Conservation (phyloP, 2,113 vertebrate species). For the Todiramphus saurophagus region DNA sequence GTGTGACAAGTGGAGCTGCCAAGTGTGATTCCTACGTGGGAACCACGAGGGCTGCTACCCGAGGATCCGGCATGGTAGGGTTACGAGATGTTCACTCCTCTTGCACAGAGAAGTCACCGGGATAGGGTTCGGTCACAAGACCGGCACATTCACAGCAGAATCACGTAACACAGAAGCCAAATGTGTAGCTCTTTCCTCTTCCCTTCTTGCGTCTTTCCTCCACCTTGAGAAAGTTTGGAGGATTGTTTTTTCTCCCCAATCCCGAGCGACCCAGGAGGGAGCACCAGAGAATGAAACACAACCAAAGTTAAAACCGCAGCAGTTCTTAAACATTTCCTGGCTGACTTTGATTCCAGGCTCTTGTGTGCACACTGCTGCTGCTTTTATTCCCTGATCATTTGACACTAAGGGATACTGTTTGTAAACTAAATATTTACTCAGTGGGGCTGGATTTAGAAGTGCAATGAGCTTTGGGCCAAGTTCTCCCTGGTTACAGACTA, state of each 20-base stretch:
- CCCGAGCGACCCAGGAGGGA: neutral
- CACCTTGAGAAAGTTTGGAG: neutral
- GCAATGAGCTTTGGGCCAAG: accelerated
- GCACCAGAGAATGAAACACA: neutral
- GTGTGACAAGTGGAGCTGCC: neutral
- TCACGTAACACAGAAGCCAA: neutral
- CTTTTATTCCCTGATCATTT: neutral
- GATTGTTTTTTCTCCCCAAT: neutral
- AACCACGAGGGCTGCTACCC: neutral
- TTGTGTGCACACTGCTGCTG: neutral
- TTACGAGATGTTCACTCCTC: neutral
- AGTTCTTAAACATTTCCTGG: neutral
- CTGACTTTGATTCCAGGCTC: neutral
- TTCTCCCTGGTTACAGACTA: neutral
- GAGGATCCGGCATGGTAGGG: accelerated
- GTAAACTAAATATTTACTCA: neutral
- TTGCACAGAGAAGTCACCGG: neutral
- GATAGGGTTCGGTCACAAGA: neutral
- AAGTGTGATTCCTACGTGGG: neutral
- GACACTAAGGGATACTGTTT: neutral
- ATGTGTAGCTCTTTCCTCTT: neutral
- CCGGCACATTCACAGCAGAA: neutral
- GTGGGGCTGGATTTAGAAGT: neutral
- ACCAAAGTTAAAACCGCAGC: neutral
- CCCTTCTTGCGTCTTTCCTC: neutral